Evolutionary conservation across 2,113 vertebrate species (phyloP).

Genomic region (Miniopterus natalensis): DNA sequence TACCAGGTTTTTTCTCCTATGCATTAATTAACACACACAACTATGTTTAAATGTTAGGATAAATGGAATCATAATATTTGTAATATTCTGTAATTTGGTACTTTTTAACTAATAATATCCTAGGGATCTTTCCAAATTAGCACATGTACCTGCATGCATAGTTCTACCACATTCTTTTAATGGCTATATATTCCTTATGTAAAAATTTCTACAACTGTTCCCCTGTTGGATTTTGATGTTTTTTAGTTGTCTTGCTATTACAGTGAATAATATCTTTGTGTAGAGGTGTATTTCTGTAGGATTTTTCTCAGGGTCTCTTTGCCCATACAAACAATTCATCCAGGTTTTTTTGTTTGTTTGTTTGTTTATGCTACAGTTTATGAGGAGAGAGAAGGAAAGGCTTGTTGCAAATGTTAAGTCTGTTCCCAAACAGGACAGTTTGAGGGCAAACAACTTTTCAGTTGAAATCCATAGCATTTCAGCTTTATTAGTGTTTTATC

Average conservation of each 20-base stretch:
- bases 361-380: neutral
- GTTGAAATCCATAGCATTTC: neutral
- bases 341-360: neutral
- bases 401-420: neutral
- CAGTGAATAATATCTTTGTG: neutral
- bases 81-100: neutral
- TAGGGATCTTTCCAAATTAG: conserved; percentile 7
- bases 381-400: neutral
- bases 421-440: neutral
- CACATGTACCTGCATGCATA: neutral
- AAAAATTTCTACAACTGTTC: neutral
- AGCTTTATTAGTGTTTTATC: neutral
- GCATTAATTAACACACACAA: neutral
- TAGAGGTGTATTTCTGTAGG: neutral
- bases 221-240: neutral
- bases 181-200: neutral
- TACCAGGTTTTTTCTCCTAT: neutral
- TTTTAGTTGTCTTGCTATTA: neutral
- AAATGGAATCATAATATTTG: neutral
- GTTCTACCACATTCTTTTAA: neutral
- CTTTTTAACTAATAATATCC: neutral
- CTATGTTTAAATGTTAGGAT: neutral
- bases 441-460: neutral
- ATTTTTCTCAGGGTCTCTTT: conserved; percentile 19
- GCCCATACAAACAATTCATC: neutral